Base-by-base conservation (phyloP, 2,113 vertebrate species). In the Mesembrinibis cayennensis region DNA sequence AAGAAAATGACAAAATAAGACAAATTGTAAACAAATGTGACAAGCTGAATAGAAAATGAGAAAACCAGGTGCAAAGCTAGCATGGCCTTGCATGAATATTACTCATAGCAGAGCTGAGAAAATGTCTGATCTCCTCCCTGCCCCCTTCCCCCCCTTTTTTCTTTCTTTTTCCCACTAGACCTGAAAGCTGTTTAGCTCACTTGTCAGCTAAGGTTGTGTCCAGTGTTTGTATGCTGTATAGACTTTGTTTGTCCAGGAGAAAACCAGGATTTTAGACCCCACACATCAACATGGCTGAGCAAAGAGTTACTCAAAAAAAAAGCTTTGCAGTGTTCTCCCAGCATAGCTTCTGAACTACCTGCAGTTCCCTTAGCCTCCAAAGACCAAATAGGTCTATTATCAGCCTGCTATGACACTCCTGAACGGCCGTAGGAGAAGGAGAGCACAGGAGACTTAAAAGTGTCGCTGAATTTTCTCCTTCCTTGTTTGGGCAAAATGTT, bases 1-100 rank as follows among this genome's bases (percentile, higher is more conserved):
- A 84, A 92, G 82, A 94, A 96, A 93, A 85, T 80, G 56, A 93
- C 62, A 96, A 93, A 96, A 95, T 91, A 95, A 96, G 87, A 95
- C 40, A 89, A 96, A 93, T 90, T 94, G 61, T 90, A 97, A 95
- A 97, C 65, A 96, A 96, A 91, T 90, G 44, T 93, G 87, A 85
- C 93, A 93, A 96, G 66, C 40, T 79, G 85, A 97, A 96, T 71
- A 93, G 58, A 91, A 96, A 94, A 95, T 85, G 82, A 82, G 90
- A 87, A 94, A 95, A 91, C n/a, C 72, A 90, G 86, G 80, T 95
- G 87, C 61, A 93, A 87, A 92, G 27, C 52, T 79, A 55, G 26
- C 38, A 89, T 96, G 91, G 83, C 12, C 56, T 81, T 93, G 80
- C 83, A 95, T 95, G 50, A 94, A 93, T 89, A 91, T 87, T 84